These are phyloP conservation scores for Teleogryllus oceanicus DNA, from an alignment of 2,888 invertebrate species.

Conservation along the genomic window DNA sequence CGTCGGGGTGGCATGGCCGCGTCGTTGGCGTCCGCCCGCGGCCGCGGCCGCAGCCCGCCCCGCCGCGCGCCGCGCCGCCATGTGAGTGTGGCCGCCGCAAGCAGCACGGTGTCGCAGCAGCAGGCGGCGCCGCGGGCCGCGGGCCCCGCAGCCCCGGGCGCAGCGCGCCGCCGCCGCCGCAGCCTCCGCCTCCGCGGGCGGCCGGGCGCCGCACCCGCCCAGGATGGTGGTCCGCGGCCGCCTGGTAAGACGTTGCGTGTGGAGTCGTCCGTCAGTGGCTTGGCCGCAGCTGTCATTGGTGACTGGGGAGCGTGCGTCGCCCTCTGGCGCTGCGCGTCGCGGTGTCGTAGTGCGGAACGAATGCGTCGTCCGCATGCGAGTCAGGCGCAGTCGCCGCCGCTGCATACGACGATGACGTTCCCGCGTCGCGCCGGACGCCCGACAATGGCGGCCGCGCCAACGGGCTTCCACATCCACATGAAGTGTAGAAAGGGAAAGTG, in stretches of 20 bases:
- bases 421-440: too few relatives aligned
- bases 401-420: too few relatives aligned
- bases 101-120: slow-evolving; percentile 36
- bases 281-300: too few relatives aligned
- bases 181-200: slow-evolving; percentile 26
- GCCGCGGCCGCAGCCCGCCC: slow-evolving; percentile 32
- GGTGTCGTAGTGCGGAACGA: too few relatives aligned
- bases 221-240: slow-evolving; percentile 37
- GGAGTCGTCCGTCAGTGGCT: too few relatives aligned
- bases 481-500: too few relatives aligned
- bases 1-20: not conserved
- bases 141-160: slow-evolving; percentile 32
- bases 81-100: not conserved
- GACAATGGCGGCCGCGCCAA: too few relatives aligned
- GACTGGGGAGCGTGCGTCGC: too few relatives aligned
- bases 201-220: slow-evolving; percentile 29
- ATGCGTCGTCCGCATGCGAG: too few relatives aligned
- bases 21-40: not conserved
- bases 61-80: slow-evolving; percentile 32
- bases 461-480: too few relatives aligned
- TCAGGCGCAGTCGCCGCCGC: too few relatives aligned
- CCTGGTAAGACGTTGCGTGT: slow-evolving; percentile 30
- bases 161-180: slow-evolving; percentile 34
- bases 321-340: too few relatives aligned
- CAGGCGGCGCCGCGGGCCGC: slow-evolving; percentile 32